These are phyloP conservation scores for Coracias cyanogaster DNA, from an alignment of 2,797 vertebrate species.

Conservation along the genomic window DNA sequence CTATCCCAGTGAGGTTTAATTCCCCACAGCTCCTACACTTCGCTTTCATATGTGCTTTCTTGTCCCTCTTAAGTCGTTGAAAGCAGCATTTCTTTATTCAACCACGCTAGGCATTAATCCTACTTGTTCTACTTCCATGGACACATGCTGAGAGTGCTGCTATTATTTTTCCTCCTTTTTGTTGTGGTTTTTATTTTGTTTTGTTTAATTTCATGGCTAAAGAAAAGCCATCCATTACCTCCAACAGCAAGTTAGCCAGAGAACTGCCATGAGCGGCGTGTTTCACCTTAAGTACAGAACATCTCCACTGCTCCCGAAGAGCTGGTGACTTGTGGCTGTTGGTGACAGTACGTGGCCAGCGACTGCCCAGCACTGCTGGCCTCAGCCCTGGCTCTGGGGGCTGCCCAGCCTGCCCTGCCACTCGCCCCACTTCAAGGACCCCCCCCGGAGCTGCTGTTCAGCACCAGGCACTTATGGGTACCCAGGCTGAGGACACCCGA, in stretches of 20 bases:
- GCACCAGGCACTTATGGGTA: neutral
- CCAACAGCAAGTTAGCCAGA: neutral
- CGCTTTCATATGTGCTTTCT: neutral
- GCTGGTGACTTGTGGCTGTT: accelerated
- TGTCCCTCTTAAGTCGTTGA: neutral
- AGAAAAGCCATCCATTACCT: neutral
- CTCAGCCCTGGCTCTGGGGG: neutral
- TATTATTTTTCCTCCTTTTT: neutral
- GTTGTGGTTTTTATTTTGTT: too few species aligned
- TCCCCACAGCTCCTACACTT: neutral
- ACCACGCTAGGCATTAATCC: neutral
- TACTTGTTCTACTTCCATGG: neutral
- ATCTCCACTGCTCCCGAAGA: accelerated
- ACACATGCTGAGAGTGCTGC: neutral
- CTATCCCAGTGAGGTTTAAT: neutral
- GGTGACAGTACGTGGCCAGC: neutral
- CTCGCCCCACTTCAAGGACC: neutral
- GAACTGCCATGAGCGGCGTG: accelerated
- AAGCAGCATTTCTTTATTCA: neutral
- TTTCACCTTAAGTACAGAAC: accelerated
- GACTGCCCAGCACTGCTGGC: neutral
- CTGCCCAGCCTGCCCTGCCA: neutral
- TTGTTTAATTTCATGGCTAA: neutral
- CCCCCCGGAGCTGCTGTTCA: neutral
- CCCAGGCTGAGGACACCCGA: neutral